A percentile compares a stretch with the other conserved stretches of the same genome.
These are phyloP conservation scores for Acanthurus leucopareius DNA, from an alignment of 2,797 vertebrate species.

Conservation along the genomic window DNA sequence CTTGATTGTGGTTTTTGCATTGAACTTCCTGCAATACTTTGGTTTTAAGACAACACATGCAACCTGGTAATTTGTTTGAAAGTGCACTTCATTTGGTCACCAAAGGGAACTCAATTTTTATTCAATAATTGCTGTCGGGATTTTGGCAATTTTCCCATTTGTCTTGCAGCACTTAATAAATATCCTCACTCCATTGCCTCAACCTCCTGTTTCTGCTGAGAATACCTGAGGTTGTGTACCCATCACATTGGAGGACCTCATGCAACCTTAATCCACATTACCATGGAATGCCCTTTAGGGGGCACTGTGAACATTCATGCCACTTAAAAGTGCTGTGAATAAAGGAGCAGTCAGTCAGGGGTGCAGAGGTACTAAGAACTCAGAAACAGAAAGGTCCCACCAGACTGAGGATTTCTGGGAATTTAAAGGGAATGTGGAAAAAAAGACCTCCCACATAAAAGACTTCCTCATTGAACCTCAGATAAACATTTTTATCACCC, in stretches of 20 bases:
- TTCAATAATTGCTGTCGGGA: conserved; percentile 6
- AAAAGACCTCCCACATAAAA: conserved; percentile 31
- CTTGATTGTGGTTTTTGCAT: not conserved
- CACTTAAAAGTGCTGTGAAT: conserved; percentile 66
- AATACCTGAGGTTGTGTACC: conserved; percentile 44
- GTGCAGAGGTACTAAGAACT: conserved; percentile 24
- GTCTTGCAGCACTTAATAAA: not conserved
- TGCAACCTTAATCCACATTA: conserved; percentile 48
- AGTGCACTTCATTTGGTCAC: conserved; percentile 78
- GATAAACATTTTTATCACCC: conserved; percentile 14
- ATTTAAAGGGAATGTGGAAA: conserved; percentile 70
- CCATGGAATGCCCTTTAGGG: conserved; percentile 53
- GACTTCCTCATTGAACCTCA: conserved; percentile 1
- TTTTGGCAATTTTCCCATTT: conserved; percentile 17
- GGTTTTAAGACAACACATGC: conserved; percentile 59
- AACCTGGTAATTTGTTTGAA: conserved; percentile 56
- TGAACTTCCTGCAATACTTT: conserved; percentile 32
- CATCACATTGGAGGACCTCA: conserved; percentile 23
- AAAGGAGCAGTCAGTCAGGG: conserved; percentile 33
- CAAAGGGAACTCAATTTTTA: conserved; percentile 27
- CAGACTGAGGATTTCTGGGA: conserved; percentile 45
- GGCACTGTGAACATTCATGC: conserved; percentile 52
- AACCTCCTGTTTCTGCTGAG: conserved; percentile 3
- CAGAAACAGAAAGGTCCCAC: conserved; percentile 13
- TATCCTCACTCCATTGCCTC: not conserved